phyloP scores from a whole-genome alignment of 1,140 invertebrate species.

The Drosophila pruinosa region DNA sequence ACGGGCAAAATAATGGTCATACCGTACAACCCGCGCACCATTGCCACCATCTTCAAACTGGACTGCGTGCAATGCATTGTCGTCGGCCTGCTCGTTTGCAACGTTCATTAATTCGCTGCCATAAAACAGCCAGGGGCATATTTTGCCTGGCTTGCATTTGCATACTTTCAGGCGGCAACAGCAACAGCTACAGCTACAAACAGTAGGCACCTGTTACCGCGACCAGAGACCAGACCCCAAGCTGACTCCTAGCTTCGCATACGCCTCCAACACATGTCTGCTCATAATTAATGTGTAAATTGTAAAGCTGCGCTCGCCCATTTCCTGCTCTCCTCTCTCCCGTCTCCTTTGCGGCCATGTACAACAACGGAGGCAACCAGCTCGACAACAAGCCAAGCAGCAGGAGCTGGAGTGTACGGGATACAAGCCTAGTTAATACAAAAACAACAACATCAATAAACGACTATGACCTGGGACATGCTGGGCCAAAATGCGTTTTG shows the following conservation, averaged over 20 bases:
- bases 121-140: constrained; percentile 68
- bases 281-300: constrained; percentile 82
- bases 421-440: constrained; percentile 59
- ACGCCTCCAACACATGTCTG: constrained; percentile 78
- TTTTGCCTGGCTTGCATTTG: constrained; percentile 74
- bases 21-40: no score
- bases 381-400: constrained; percentile 49
- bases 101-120: constrained; percentile 80
- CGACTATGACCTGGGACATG: constrained; percentile 36
- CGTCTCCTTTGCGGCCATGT: constrained; percentile 51
- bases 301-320: constrained; percentile 71
- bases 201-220: constrained; percentile 72
- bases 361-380: constrained; percentile 51
- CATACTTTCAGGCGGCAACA: constrained; percentile 53
- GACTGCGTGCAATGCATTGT: constrained; percentile 25
- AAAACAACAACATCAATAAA: constrained; percentile 69
- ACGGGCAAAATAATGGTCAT: constrained; percentile 64
- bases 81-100: constrained; percentile 54
- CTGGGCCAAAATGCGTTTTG: constrained; percentile 60
- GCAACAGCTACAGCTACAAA: neutral
- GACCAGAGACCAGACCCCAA: constrained; percentile 10
- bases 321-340: neutral
- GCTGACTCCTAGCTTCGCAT: constrained; percentile 15
- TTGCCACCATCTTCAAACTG: no score
- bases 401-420: neutral